A percentile compares a stretch with the other conserved stretches of the same genome.
Evolutionary conservation across 2,797 vertebrate genomes (phyloP).

Genomic region (Myotis planiceps): DNA sequence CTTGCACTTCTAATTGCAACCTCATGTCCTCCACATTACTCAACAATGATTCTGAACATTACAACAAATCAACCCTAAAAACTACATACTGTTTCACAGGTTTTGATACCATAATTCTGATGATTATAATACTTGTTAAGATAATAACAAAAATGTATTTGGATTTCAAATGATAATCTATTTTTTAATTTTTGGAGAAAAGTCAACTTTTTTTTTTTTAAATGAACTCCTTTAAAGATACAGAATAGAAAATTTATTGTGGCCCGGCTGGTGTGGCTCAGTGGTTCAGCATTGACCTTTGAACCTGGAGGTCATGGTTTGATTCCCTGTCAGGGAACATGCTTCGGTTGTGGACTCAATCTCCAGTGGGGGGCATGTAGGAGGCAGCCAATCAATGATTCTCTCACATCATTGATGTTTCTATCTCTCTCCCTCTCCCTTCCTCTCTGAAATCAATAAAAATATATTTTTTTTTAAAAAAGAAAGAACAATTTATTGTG

Average conservation of each 20-base stretch:
- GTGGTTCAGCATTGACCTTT: no score
- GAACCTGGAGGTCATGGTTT: no score
- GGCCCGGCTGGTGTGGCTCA: neutral
- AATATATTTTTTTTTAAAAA: neutral
- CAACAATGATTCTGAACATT: neutral
- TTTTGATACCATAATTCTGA: neutral
- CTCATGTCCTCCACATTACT: rapidly evolving
- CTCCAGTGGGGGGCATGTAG: no score
- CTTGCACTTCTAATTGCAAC: neutral
- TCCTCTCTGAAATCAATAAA: no score
- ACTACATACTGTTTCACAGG: neutral
- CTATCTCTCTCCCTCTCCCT: no score
- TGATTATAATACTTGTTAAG: neutral
- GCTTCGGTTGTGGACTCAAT: no score
- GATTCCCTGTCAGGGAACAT: no score
- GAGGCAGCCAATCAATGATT: no score
- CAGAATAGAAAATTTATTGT: neutral
- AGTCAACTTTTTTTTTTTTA: neutral
- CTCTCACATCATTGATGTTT: no score
- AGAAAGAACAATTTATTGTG: neutral
- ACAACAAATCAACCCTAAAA: neutral
- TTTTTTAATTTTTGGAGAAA: constrained; percentile 21
- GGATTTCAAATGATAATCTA: constrained; percentile 20
- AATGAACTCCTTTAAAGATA: neutral
- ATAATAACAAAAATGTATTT: neutral